phyloP scores from a whole-genome alignment of 2,113 vertebrate species.

The Chaetops frenatus region DNA sequence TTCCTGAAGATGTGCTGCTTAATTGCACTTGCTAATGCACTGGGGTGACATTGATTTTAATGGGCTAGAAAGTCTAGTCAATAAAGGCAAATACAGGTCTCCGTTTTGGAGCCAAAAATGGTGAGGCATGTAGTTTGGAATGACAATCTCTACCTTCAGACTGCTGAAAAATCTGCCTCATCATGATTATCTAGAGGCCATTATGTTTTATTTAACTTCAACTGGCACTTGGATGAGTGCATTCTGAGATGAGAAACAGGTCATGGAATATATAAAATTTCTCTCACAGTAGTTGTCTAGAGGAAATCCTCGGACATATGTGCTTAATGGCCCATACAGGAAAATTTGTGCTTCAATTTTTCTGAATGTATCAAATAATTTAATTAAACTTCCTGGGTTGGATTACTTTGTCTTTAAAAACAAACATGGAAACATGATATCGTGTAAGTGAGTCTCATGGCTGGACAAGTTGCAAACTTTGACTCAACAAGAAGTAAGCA shows the following conservation, averaged over 20 bases:
- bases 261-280: neutral
- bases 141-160: neutral
- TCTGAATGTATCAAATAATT: neutral
- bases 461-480: neutral
- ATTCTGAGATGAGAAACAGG: neutral
- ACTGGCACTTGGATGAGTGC: neutral
- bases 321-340: neutral
- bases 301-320: neutral
- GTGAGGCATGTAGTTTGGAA: neutral
- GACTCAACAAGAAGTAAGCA: constrained; percentile 29
- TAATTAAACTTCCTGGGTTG: neutral
- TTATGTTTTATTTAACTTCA: neutral
- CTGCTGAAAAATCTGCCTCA: neutral
- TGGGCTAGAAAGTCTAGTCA: neutral
- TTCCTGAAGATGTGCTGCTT: neutral
- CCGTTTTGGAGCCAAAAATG: neutral
- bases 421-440: neutral
- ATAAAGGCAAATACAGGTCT: neutral
- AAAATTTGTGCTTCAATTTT: neutral
- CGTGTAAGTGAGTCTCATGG: neutral
- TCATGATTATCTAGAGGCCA: neutral
- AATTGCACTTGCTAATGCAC: neutral
- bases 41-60: neutral
- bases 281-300: neutral
- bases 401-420: neutral